Conservation (phyloP, 2,797 vertebrate genomes). For the Eleutherodactylus coqui region DNA sequence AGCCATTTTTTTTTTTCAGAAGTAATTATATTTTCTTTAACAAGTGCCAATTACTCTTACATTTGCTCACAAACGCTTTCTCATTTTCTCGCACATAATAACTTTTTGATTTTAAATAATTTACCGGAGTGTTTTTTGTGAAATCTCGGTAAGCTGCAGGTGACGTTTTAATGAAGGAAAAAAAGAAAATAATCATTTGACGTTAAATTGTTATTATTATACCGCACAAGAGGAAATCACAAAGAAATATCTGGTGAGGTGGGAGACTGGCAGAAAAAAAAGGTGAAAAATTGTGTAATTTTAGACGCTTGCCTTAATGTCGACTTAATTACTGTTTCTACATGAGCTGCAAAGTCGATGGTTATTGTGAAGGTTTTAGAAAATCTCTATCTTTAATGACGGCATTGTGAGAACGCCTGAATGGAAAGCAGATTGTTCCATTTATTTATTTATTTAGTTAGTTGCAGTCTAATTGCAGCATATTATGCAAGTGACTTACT, state of each 20-base stretch:
- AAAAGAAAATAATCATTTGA: background rate
- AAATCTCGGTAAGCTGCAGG: background rate
- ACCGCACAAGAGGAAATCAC: background rate
- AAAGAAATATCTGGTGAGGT: background rate
- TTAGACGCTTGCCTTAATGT: background rate
- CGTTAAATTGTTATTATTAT: constrained; percentile 3
- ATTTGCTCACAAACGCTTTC: background rate
- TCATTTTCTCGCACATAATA: background rate
- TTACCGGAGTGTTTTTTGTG: background rate
- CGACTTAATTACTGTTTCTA: constrained; percentile 27
- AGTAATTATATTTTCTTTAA: constrained; percentile 28
- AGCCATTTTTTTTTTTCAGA: background rate
- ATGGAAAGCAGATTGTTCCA: background rate
- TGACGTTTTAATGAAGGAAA: constrained; percentile 7
- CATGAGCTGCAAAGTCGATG: background rate
- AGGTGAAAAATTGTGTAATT: background rate
- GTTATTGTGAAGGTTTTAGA: background rate
- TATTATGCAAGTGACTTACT: background rate
- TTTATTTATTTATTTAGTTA: background rate
- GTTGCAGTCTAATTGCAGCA: background rate
- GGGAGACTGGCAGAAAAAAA: background rate
- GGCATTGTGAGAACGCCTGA: background rate
- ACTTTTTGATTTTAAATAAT: constrained; percentile 9
- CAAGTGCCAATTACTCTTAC: constrained; percentile 12
- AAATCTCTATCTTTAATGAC: background rate